A percentile compares a stretch with the other conserved stretches of the same genome.
Conservation (phyloP, 2,113 vertebrate species). For the Stomatorhinus ivindoensis region DNA sequence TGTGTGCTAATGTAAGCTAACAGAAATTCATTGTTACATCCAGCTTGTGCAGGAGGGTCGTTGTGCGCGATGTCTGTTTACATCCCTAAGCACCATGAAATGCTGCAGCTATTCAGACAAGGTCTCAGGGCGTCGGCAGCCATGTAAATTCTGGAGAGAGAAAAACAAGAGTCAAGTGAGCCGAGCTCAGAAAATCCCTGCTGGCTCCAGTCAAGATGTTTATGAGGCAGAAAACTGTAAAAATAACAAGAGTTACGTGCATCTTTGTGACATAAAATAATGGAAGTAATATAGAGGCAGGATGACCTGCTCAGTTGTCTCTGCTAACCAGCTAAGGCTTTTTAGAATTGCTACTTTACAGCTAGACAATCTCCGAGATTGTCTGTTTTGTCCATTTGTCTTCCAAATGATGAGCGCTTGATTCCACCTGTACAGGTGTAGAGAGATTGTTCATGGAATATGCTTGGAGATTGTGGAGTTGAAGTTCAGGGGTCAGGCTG, state of each 20-base stretch:
- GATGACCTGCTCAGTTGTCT: not conserved
- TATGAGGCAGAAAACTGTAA: not conserved
- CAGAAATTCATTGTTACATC: conserved; percentile 3
- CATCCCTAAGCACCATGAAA: not conserved
- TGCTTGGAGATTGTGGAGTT: not conserved
- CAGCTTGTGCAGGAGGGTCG: not conserved
- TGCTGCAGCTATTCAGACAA: conserved; percentile 1
- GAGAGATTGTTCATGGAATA: not conserved
- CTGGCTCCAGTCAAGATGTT: not conserved
- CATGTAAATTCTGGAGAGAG: not conserved
- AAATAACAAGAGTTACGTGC: not conserved
- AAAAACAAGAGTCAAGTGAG: not conserved
- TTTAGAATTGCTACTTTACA: not conserved
- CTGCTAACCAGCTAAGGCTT: not conserved
- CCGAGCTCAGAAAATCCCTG: not conserved
- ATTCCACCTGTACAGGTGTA: not conserved
- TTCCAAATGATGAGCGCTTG: not conserved
- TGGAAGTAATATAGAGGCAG: not conserved
- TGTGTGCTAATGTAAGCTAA: not conserved
- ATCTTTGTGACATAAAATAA: not conserved
- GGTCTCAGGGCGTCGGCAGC: not conserved
- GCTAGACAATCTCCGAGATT: not conserved
- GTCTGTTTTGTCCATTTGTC: not conserved
- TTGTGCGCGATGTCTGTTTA: not conserved
- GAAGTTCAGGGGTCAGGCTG: not conserved